Evolutionary conservation across 2,888 invertebrate species (phyloP).

Genomic region (Eupeodes luniger): DNA sequence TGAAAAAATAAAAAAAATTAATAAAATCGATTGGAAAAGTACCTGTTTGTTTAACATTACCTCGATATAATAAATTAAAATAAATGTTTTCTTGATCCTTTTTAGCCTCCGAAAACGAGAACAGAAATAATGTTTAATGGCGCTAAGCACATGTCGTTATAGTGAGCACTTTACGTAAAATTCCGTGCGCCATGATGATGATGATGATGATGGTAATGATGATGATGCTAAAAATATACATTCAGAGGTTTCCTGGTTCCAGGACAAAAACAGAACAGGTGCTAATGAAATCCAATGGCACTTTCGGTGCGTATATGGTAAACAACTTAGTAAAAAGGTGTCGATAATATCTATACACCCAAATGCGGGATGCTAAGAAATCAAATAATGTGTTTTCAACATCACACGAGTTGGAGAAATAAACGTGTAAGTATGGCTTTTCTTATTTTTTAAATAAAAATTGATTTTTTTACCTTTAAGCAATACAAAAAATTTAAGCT

Average conservation of each 20-base stretch:
- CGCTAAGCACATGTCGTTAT: conserved; percentile 71
- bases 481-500: no score
- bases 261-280: conserved; percentile 60
- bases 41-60: conserved; percentile 67
- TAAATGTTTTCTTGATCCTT: conserved; percentile 55
- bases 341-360: conserved; percentile 49
- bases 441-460: not conserved
- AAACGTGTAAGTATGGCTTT: conserved; percentile 58
- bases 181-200: conserved; percentile 7
- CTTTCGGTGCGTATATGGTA: conserved; percentile 46
- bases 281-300: conserved; percentile 72
- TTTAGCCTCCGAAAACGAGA: conserved; percentile 32
- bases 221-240: conserved; percentile 59
- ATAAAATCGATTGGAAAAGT: conserved; percentile 62
- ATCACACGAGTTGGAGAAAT: conserved; percentile 4
- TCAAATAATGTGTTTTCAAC: conserved; percentile 66
- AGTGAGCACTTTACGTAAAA: conserved; percentile 60
- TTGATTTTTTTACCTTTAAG: conserved; percentile 37
- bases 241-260: not conserved
- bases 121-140: conserved; percentile 50
- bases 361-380: conserved; percentile 66
- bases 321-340: conserved; percentile 69
- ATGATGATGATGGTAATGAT: not conserved
- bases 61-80: conserved; percentile 52
- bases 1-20: not conserved